A percentile compares a stretch with the other conserved stretches of the same genome.
Conservation (phyloP, 2,888 invertebrate species). For the Leptarthrus brevirostris region DNA sequence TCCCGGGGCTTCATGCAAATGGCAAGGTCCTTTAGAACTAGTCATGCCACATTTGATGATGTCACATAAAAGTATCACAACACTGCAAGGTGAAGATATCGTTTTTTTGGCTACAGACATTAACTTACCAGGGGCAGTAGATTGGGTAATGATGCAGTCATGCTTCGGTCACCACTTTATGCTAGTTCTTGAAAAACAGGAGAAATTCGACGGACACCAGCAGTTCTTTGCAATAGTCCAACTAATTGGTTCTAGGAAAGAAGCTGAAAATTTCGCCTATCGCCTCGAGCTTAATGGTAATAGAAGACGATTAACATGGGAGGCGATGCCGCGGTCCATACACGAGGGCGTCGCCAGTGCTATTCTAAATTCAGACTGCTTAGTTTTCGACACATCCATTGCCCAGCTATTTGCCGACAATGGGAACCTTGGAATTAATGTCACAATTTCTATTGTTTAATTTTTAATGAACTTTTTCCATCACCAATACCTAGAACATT, state of each 20-base stretch:
- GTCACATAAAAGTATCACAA: constrained; percentile 98
- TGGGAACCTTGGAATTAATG: constrained; percentile 99
- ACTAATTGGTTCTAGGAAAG: constrained; percentile 97
- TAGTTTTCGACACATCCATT: constrained; percentile 98
- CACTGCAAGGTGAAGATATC: constrained; percentile 98
- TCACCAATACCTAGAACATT: not conserved
- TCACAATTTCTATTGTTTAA: constrained; percentile 94
- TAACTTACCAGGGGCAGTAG: constrained; percentile 98
- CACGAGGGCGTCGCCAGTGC: constrained; percentile 99
- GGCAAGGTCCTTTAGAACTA: constrained; percentile 97
- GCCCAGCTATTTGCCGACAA: constrained; percentile 99
- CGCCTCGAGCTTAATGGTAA: constrained; percentile 96
- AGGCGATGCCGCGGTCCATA: constrained; percentile 97
- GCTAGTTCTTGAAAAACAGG: constrained; percentile 98
- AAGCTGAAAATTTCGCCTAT: constrained; percentile 99
- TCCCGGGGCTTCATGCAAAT: constrained; percentile 99
- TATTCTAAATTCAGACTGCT: constrained; percentile 97
- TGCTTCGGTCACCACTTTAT: constrained; percentile 99
- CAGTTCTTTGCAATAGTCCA: constrained; percentile 99
- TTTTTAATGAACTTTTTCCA: not conserved
- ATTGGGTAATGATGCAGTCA: constrained; percentile 99
- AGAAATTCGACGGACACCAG: constrained; percentile 96
- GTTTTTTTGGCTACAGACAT: constrained; percentile 99
- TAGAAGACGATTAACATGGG: constrained; percentile 95
- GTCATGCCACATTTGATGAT: constrained; percentile 99